phyloP scores from a whole-genome alignment of 2,888 invertebrate genomes.

The Rhorus exstirpatorius region DNA sequence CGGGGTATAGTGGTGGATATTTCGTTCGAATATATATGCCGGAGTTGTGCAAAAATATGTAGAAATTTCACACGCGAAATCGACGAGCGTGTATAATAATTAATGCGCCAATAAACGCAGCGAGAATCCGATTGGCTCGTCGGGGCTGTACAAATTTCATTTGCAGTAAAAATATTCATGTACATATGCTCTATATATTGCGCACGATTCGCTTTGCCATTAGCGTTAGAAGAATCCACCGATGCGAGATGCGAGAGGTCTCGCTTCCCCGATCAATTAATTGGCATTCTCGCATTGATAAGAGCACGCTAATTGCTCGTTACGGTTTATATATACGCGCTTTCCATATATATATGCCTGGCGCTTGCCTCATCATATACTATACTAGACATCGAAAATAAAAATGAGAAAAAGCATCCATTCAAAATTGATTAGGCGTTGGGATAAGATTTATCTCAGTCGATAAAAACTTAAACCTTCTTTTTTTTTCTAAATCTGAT shows the following conservation, averaged over 20 bases:
- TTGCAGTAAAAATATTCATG: not conserved
- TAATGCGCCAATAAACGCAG: conserved; percentile 65
- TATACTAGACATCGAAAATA: too few species aligned
- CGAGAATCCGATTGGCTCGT: conserved; percentile 47
- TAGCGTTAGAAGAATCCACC: conserved; percentile 26
- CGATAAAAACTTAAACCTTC: too few species aligned
- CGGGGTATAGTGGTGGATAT: not conserved
- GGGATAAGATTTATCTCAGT: too few species aligned
- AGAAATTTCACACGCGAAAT: conserved; percentile 40
- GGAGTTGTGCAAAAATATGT: conserved; percentile 2
- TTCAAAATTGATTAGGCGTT: too few species aligned
- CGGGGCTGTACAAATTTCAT: not conserved
- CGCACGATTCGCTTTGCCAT: not conserved
- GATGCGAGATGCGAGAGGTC: conserved; percentile 25
- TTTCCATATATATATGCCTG: conserved; percentile 6
- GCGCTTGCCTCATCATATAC: conserved; percentile 35
- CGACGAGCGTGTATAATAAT: conserved; percentile 55
- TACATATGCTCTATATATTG: not conserved
- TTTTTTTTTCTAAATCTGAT: too few species aligned
- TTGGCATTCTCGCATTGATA: conserved; percentile 47
- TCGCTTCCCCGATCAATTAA: conserved; percentile 38
- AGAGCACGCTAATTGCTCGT: conserved; percentile 53
- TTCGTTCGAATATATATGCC: conserved; percentile 5
- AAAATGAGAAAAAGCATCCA: too few species aligned
- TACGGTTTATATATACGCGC: conserved; percentile 13